phyloP scores from a whole-genome alignment of 2,797 vertebrate genomes.

The Gallirallus australis region DNA sequence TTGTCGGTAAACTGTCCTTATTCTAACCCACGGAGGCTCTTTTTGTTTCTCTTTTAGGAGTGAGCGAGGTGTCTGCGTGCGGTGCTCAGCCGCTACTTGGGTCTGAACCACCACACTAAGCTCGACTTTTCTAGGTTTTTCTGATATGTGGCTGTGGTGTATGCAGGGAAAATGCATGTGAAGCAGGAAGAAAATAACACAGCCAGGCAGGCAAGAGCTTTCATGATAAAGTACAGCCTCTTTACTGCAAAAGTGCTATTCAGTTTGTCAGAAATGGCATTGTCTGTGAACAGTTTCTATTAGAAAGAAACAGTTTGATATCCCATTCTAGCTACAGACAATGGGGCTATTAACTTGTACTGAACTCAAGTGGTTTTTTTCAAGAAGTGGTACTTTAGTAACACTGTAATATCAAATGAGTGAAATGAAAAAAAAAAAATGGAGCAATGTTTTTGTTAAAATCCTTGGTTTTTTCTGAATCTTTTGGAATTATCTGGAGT shows the following conservation, averaged over 20 bases:
- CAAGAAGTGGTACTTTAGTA: not conserved
- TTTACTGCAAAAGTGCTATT: not conserved
- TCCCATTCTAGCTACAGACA: not conserved
- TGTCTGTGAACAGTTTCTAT: not conserved
- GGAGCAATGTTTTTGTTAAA: not conserved
- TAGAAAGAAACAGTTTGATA: not conserved
- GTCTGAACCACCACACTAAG: no score
- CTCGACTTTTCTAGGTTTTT: not conserved
- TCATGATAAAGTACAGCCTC: not conserved
- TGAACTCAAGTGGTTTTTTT: not conserved
- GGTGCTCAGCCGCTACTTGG: no score
- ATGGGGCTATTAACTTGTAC: not conserved
- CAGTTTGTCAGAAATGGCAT: not conserved
- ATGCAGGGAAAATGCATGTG: not conserved
- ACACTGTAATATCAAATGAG: not conserved
- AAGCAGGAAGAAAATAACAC: not conserved
- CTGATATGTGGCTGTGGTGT: not conserved
- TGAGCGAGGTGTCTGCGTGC: no score
- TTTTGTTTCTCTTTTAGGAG: no score
- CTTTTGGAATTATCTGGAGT: not conserved
- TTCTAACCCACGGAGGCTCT: no score
- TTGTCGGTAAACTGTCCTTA: no score
- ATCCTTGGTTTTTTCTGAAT: not conserved
- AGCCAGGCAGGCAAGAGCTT: not conserved
- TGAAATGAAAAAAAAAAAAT: not conserved